Base-by-base conservation (phyloP, 2,888 invertebrate species). In the Melieria crassipennis region DNA sequence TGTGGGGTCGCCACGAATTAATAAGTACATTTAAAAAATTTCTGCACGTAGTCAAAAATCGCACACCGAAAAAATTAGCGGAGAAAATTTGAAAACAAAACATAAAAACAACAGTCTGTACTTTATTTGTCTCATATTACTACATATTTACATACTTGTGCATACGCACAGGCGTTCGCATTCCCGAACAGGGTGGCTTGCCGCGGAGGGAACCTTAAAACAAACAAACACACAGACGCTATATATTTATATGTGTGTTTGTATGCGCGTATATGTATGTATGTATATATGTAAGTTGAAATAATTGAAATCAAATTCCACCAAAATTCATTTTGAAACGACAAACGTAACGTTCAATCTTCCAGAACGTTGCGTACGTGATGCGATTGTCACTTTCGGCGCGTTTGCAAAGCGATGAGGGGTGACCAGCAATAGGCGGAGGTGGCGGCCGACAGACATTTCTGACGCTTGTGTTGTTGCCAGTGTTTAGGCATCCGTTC, bases 301-400 rank as follows among this genome's bases (percentile, higher is more conserved):
- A 42, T 45, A 61, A 61, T 61, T 45, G n/a, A 61, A 61, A 61
- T 61, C 61, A 61, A 61, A 61, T 61, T 61, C 61, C 45, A 30
- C 13, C 45, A 79, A 83, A 83, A 78, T 80, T 82, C 79, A 84
- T 83, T 84, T 81, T 79, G 79, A 82, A 79, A 80, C 84, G 80
- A 82, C 82, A 82, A 83, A 84, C 83, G 82, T 82, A 83, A 80
- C 81, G 82, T 82, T 84, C 84, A 83, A 83, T 83, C 84, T 83
- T 84, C 81, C 81, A 84, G 83, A 83, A 83, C 83, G 80, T 79
- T 79, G 78, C 77, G 78, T 80, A 83, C 83, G 84, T 83, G 83
- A 82, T 81, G 79, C 80, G 83, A 82, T 81, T 84, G 61, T 61
- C 43, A 61, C 61, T 45, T 43, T 61, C 7, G 30, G 30, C 30